These are phyloP conservation scores for Trichopria drosophilae DNA, from an alignment of 2,888 invertebrate genomes.

Conservation along the genomic window DNA sequence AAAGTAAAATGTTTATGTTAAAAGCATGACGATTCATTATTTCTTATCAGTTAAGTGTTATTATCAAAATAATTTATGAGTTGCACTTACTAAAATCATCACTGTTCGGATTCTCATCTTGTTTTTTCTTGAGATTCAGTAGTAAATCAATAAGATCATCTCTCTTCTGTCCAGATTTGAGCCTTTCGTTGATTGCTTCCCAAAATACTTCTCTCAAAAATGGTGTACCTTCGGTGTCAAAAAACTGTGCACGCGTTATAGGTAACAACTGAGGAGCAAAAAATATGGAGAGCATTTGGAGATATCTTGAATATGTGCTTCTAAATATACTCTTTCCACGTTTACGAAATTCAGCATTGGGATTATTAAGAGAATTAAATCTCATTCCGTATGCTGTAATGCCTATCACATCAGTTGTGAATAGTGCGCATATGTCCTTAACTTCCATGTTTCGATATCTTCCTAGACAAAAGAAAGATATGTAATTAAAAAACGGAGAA, in stretches of 20 bases:
- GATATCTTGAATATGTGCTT: conserved; percentile 47
- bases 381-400: conserved; percentile 60
- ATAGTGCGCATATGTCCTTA: conserved; percentile 46
- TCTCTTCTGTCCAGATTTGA: conserved; percentile 52
- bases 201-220: conserved; percentile 58
- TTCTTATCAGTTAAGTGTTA: too few relatives aligned
- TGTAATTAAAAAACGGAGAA: too few relatives aligned
- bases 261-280: conserved; percentile 57
- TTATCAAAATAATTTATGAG: too few relatives aligned
- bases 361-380: conserved; percentile 59
- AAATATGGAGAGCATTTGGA: conserved; percentile 56
- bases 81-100: too few relatives aligned
- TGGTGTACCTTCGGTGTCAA: conserved; percentile 46
- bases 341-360: conserved; percentile 58
- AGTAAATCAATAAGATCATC: conserved; percentile 60
- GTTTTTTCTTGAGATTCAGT: conserved; percentile 52
- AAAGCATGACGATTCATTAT: too few relatives aligned
- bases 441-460: too few relatives aligned
- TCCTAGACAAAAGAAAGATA: too few relatives aligned
- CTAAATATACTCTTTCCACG: conserved; percentile 56
- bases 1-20: too few relatives aligned
- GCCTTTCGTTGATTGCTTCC: conserved; percentile 56
- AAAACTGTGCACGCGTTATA: conserved; percentile 52
- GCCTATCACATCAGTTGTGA: conserved; percentile 58
- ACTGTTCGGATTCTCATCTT: conserved; percentile 28